Evolutionary conservation across 2,797 vertebrate genomes (phyloP).

Genomic region (Hippopotamyrus pictus): DNA sequence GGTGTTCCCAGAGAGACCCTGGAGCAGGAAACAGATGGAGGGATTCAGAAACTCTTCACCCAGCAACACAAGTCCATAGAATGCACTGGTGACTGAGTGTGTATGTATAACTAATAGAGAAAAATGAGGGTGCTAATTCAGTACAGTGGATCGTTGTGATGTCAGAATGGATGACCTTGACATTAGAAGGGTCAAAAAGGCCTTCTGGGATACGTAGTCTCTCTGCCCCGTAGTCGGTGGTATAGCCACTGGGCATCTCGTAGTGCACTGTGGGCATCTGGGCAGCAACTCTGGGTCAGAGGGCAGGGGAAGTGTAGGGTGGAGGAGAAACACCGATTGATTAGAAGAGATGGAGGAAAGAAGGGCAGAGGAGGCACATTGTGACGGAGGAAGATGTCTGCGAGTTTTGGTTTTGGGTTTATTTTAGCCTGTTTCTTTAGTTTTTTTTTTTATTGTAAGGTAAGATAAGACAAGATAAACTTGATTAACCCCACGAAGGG

Average conservation of each 20-base stretch:
- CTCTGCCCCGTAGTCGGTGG: slow-evolving; percentile 63
- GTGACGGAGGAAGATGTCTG: neutral
- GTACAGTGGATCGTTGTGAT: neutral
- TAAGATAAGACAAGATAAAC: neutral
- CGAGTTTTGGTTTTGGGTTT: neutral
- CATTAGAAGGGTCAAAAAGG: slow-evolving; percentile 66
- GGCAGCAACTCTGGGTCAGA: slow-evolving; percentile 58
- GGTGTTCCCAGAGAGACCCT: slow-evolving; percentile 72
- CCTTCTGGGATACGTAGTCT: slow-evolving; percentile 63
- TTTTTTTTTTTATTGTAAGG: neutral
- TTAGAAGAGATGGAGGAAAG: neutral
- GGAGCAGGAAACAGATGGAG: slow-evolving; percentile 7
- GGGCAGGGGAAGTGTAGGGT: neutral
- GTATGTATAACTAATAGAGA: neutral
- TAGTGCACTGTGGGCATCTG: slow-evolving; percentile 74
- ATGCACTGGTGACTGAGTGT: neutral
- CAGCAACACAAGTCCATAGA: neutral
- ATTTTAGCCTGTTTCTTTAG: neutral
- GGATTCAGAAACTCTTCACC: neutral
- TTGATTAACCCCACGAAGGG: neutral
- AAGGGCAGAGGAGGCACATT: neutral
- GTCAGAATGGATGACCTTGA: slow-evolving; percentile 52
- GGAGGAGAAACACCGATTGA: too few relatives aligned
- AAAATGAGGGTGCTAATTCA: neutral
- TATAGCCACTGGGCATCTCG: slow-evolving; percentile 69